phyloP scores from a whole-genome alignment of 2,888 invertebrate species.

The Nymphalis polychloros region DNA sequence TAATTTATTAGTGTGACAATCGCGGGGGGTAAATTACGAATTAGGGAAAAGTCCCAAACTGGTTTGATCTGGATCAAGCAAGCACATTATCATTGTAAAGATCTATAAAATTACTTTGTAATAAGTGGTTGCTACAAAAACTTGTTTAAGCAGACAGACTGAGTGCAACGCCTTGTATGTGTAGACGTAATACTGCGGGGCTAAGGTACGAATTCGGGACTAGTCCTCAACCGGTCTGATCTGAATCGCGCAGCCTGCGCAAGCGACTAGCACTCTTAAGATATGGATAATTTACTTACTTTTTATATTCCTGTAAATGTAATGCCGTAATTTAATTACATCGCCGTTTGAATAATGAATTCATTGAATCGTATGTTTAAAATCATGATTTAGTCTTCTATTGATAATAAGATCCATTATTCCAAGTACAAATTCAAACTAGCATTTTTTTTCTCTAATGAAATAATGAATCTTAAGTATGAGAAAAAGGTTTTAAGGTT shows the following conservation, averaged over 20 bases:
- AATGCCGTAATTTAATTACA: not conserved
- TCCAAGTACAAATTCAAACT: too few relatives aligned
- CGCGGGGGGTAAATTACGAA: too few relatives aligned
- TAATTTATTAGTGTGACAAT: too few relatives aligned
- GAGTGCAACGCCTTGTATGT: constrained; percentile 8
- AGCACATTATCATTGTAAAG: not conserved
- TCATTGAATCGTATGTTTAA: not conserved
- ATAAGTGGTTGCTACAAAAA: not conserved
- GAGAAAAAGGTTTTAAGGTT: too few relatives aligned
- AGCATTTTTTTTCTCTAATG: too few relatives aligned
- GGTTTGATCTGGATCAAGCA: not conserved
- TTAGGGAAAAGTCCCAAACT: not conserved
- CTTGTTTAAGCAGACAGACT: not conserved
- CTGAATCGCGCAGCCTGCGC: constrained; percentile 2
- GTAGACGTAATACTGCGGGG: constrained; percentile 2
- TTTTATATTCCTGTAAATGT: not conserved
- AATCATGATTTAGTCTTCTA: not conserved
- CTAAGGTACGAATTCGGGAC: constrained; percentile 11
- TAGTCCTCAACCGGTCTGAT: constrained; percentile 11
- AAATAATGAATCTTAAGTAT: too few relatives aligned
- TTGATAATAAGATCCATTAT: too few relatives aligned
- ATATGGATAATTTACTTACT: not conserved
- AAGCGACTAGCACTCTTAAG: constrained; percentile 6
- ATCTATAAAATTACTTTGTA: not conserved
- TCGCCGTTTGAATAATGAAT: not conserved